These are phyloP conservation scores for Drosophila funebris DNA, from an alignment of 1,140 invertebrate genomes.

Conservation along the genomic window DNA sequence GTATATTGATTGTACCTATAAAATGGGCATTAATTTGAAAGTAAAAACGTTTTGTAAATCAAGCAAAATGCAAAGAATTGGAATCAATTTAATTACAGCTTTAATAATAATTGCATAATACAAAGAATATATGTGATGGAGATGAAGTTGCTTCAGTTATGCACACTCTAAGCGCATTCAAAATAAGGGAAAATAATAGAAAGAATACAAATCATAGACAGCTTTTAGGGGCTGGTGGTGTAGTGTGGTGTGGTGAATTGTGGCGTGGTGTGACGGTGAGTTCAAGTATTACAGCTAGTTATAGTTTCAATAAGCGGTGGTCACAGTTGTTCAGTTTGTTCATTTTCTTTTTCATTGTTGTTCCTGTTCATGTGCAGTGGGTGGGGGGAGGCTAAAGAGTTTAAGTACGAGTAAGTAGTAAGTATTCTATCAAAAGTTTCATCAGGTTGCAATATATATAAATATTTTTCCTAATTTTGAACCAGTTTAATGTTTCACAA, in stretches of 20 bases:
- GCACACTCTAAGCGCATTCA: slow-evolving; percentile 27
- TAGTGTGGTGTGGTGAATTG: slow-evolving; percentile 27
- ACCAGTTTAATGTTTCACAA: slow-evolving; percentile 43
- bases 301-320: slow-evolving; percentile 56
- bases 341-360: neutral
- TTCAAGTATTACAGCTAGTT: slow-evolving; percentile 36
- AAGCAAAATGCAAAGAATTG: slow-evolving; percentile 72
- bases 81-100: slow-evolving; percentile 51
- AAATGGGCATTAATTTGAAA: slow-evolving; percentile 19
- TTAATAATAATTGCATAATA: slow-evolving; percentile 53
- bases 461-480: slow-evolving; percentile 17
- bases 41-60: slow-evolving; percentile 40
- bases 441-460: neutral
- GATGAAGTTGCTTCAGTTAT: neutral
- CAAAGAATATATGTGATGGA: slow-evolving; percentile 32
- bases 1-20: slow-evolving; percentile 47
- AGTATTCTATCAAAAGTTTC: slow-evolving; percentile 24
- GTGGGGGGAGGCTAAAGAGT: slow-evolving; percentile 39
- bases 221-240: slow-evolving; percentile 37
- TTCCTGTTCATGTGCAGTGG: slow-evolving; percentile 50
- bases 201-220: slow-evolving; percentile 36
- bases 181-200: slow-evolving; percentile 30
- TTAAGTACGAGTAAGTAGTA: neutral
- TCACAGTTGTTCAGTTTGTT: slow-evolving; percentile 52
- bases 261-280: slow-evolving; percentile 26